Evolutionary conservation across 2,797 vertebrate genomes (phyloP), one percentile per base, ranked within the genome.

Genomic region (Phataginus tetradactyla): DNA sequence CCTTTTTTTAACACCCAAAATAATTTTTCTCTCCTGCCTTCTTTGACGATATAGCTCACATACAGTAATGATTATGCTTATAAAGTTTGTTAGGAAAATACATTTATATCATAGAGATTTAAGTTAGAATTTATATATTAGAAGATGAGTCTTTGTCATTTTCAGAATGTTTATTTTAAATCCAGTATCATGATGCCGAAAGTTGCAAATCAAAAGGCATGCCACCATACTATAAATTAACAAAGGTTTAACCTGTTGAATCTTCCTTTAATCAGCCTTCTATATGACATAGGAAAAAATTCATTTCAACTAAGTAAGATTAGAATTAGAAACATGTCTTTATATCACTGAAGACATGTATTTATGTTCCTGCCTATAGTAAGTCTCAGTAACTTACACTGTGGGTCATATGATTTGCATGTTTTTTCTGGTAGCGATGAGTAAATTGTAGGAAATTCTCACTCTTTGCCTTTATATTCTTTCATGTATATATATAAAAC

Each of bases 371-470:
- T 85, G 27, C 37, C 34, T 86, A 17, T 39, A 68, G 17, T 55
- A 78, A 25, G 21, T 89, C 51, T 94, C 53, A 61, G 5, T 53
- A 59, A 45, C 18, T 39, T 80, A 21, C 14, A 86, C 34, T 8
- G 20, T 59, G 34, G 42, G n/a, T 92, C 51, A 37, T 77, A 45
- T n/a, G 34, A 61, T 87, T 83, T 77, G 68, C 66, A 6, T 79
- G 63, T 29, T 75, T 86, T 74, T 80, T 21, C 11, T 7, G 68
- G 12, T 78, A 71, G 51, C 63, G 55, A 71, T 91, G 49, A 88
- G 14, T 94, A 72, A 96, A 88, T 77, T 32, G 32, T 34, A 78
- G 69, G 18, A 92, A 81, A 77, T 74, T 92, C 37, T 92, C n/a
- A 72, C 11, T 49, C 37, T 92, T 0, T 72, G 34, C 42, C 37